Conservation (phyloP, 2,113 vertebrate genomes). For the Todiramphus saurophagus region DNA sequence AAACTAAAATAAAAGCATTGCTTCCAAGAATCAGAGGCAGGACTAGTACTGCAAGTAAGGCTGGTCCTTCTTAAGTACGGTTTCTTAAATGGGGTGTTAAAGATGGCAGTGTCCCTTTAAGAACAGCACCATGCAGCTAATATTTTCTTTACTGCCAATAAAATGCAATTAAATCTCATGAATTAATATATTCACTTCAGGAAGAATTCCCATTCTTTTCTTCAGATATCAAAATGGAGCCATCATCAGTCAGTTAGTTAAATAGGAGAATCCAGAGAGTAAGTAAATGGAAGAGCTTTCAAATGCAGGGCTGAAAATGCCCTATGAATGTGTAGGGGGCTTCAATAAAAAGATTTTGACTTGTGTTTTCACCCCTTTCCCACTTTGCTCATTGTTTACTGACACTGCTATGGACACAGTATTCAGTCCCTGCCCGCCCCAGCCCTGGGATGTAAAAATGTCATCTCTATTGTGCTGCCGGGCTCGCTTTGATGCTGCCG, state of each 20-base stretch:
- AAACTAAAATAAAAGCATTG: not conserved
- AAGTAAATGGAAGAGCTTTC: slow-evolving; percentile 80
- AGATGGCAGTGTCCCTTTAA: not conserved
- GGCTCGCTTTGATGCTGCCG: slow-evolving; percentile 79
- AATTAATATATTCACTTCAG: slow-evolving; percentile 65
- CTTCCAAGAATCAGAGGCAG: not conserved
- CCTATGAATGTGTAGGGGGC: slow-evolving; percentile 69
- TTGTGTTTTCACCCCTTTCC: slow-evolving; percentile 76
- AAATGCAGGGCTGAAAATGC: slow-evolving; percentile 74
- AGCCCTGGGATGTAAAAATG: slow-evolving; percentile 83
- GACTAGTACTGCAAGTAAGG: not conserved
- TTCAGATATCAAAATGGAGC: slow-evolving; percentile 81
- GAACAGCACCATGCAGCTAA: not conserved
- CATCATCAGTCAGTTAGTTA: slow-evolving; percentile 83
- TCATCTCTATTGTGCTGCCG: slow-evolving; percentile 81
- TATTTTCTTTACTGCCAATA: slow-evolving; percentile 26
- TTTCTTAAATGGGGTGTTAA: not conserved
- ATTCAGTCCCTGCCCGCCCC: slow-evolving; percentile 71
- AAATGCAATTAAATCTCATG: slow-evolving; percentile 6
- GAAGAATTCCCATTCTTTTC: slow-evolving; percentile 65
- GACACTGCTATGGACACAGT: slow-evolving; percentile 65
- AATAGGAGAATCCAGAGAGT: slow-evolving; percentile 72
- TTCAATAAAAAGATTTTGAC: slow-evolving; percentile 76
- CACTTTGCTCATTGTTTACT: slow-evolving; percentile 77
- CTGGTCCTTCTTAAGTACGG: not conserved